These are phyloP conservation scores for Lepisosteus osseus DNA, from an alignment of 2,113 vertebrate genomes.

Conservation along the genomic window DNA sequence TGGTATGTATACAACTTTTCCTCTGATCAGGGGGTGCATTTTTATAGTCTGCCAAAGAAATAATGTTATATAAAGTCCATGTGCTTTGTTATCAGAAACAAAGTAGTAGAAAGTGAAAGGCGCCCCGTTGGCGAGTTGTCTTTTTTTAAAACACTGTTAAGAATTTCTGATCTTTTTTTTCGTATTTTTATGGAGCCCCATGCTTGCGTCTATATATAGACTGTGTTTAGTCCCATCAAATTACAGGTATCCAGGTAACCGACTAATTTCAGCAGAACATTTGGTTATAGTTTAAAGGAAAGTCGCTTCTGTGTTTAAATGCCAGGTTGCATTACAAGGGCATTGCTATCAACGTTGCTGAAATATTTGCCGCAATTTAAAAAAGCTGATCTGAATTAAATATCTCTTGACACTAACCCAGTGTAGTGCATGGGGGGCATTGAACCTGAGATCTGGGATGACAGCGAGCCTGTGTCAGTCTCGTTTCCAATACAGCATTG, in stretches of 20 bases:
- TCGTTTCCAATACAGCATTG: conserved; percentile 42
- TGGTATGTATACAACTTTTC: background rate
- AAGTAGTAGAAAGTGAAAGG: background rate
- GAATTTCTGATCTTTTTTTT: too few relatives aligned
- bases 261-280: background rate
- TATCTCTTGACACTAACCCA: conserved; percentile 38
- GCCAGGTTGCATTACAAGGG: background rate
- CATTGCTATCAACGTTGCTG: background rate
- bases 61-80: background rate
- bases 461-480: conserved; percentile 35
- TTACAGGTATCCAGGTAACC: background rate
- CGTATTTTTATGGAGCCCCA: background rate
- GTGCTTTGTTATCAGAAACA: background rate
- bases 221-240: background rate
- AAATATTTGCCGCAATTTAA: background rate
- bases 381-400: background rate
- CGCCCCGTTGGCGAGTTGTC: background rate
- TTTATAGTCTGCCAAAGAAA: background rate
- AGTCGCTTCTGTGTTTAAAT: background rate
- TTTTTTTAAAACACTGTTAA: background rate
- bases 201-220: background rate
- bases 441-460: conserved; percentile 60
- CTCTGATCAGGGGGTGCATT: background rate
- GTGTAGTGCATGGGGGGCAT: conserved; percentile 40
- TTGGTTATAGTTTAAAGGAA: background rate